Evolutionary conservation across 1,140 invertebrate genomes (phyloP), one percentile per base, ranked within the genome.

Genomic region (Dreissena polymorpha): DNA sequence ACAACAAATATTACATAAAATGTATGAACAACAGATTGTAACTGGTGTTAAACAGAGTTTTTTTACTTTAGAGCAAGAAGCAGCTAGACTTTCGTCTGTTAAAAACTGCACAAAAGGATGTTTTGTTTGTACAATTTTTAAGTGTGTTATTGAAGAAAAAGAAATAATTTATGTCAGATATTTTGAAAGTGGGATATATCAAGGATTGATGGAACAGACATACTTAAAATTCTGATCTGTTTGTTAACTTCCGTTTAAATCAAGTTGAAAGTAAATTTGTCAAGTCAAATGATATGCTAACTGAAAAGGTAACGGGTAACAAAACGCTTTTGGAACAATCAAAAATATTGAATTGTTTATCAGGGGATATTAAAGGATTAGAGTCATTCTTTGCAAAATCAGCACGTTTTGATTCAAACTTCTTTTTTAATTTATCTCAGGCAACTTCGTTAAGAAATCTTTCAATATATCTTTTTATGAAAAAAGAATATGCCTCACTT

Each of bases 91-190:
- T n/a, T 29, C 13, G 14, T 70, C 68, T 39, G 10, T 49, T 8
- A 49, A 70, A 77, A 51, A 77, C 29, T 77, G 75, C 50, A 3
- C 64, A 25, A 39, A 49, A 23, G 75, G 75, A 23, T 25, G 27
- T 23, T 68, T 68, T 67, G 23, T 69, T 23, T 77, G n/a, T 53
- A 23, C 50, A 14, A 60, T 77, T 21, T 77, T 77, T 69, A 53
- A 68, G 14, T 21, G n/a, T 21, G 13, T 25, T 10, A 51, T 68
- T 13, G 50, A 68, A 14, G 21, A 68, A 13, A 21, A 53, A 23
- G 49, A 68, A 6, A 51, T 77, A 16, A 27, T 50, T 27, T 77
- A 77, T 67, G 49, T 76, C 14, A 49, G 74, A 18, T 76, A 76
- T 23, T n/a, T 76, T 27, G 74, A 76, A 63, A 53, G 64, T 21